Evolutionary conservation across 2,113 vertebrate genomes (phyloP).

Genomic region (Larimichthys polyactis): DNA sequence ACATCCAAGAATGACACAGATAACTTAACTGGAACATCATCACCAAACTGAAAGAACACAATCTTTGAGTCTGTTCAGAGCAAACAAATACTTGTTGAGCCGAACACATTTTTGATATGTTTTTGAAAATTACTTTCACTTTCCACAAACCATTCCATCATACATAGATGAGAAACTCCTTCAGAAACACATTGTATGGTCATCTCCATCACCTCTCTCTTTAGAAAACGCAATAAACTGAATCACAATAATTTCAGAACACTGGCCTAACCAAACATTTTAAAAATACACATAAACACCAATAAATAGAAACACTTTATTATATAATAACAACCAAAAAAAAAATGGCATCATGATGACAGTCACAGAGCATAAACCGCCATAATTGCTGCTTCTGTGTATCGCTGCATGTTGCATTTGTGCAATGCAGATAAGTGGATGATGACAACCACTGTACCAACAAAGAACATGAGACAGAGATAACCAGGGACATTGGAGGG

Average conservation of each 20-base stretch:
- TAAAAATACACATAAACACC: constrained; percentile 72
- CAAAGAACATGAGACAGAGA: constrained; percentile 66
- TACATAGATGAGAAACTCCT: constrained; percentile 27
- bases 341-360: constrained; percentile 58
- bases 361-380: constrained; percentile 58
- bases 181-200: constrained; percentile 34
- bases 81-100: constrained; percentile 26
- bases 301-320: constrained; percentile 80
- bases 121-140: constrained; percentile 24
- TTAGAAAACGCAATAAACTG: constrained; percentile 55
- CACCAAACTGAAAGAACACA: constrained; percentile 49
- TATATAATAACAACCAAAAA: constrained; percentile 58
- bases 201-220: constrained; percentile 19
- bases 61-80: constrained; percentile 39
- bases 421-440: constrained; percentile 76
- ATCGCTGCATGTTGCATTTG: constrained; percentile 63
- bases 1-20: constrained; percentile 47
- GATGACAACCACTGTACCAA: constrained; percentile 64
- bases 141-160: constrained; percentile 19
- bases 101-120: constrained; percentile 49
- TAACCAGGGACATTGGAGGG: constrained; percentile 73
- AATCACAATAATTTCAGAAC: constrained; percentile 64
- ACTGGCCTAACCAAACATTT: constrained; percentile 78
- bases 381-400: constrained; percentile 57
- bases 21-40: constrained; percentile 51